Evolutionary conservation across 1,140 invertebrate genomes (phyloP).

Genomic region (Pseudomyrmex gracilis): DNA sequence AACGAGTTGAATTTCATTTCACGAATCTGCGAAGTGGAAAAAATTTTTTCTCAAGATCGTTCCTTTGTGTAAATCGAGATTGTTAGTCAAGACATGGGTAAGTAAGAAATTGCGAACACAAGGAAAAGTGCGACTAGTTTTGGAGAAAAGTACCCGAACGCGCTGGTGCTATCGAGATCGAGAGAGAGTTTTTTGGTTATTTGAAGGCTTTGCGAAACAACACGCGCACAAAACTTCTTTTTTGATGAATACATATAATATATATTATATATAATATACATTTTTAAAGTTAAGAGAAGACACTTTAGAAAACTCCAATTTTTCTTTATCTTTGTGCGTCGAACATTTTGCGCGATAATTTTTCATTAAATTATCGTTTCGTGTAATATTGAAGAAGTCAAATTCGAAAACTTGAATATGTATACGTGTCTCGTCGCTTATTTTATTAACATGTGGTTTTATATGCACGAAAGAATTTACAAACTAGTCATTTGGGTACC

Average conservation of each 20-base stretch:
- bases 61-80: background rate
- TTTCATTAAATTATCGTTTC: conserved; percentile 5
- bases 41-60: background rate
- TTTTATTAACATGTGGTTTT: no score
- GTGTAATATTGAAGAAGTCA: background rate
- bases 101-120: conserved; percentile 28
- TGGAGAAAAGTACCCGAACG: conserved; percentile 20
- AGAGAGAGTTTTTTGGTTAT: no score
- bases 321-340: background rate
- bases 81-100: background rate
- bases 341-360: background rate
- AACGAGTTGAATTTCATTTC: conserved; percentile 67
- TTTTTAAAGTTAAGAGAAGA: background rate
- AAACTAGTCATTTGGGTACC: conserved; percentile 17
- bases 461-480: background rate
- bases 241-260: background rate
- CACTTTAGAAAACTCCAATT: background rate
- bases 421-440: background rate
- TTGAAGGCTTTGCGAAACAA: background rate
- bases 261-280: background rate
- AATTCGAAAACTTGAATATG: background rate
- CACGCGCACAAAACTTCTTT: background rate
- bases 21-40: background rate
- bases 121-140: conserved; percentile 8
- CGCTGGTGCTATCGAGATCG: background rate